A percentile compares a stretch with the other conserved stretches of the same genome.
These are phyloP conservation scores for Clarias fuscus DNA, from an alignment of 2,797 vertebrate species.

Conservation along the genomic window DNA sequence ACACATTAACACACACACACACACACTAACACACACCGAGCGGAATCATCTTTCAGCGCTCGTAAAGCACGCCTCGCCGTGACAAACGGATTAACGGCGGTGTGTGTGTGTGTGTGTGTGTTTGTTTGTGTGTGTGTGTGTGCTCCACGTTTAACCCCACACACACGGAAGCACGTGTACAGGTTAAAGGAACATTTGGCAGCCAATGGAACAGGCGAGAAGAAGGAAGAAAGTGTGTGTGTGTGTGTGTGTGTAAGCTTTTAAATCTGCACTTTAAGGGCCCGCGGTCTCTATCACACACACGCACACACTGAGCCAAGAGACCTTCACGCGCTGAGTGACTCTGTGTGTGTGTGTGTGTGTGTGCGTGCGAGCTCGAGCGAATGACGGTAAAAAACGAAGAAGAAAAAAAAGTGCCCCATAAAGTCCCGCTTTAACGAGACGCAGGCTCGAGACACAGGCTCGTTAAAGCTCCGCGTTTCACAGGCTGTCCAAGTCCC, in stretches of 20 bases:
- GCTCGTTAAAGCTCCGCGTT: conserved; percentile 52
- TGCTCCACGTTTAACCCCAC: neutral
- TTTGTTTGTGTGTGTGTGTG: neutral
- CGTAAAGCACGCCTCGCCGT: conserved; percentile 57
- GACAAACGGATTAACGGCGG: conserved; percentile 58
- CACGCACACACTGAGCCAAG: neutral
- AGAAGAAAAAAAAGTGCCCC: conserved; percentile 36
- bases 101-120: conserved; percentile 14
- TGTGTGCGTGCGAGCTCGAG: conserved; percentile 44
- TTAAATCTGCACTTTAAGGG: conserved; percentile 58
- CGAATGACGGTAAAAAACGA: conserved; percentile 31
- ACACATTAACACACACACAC: conserved; percentile 19
- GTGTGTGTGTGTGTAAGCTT: conserved; percentile 43
- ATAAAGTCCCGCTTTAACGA: conserved; percentile 62
- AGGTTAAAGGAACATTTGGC: conserved; percentile 52
- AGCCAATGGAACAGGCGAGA: conserved; percentile 22
- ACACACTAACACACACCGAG: conserved; percentile 24
- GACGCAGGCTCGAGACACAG: conserved; percentile 54
- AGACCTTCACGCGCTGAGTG: conserved; percentile 16
- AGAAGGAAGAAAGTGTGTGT: conserved; percentile 6
- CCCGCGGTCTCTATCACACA: conserved; percentile 28
- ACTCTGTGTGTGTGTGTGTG: conserved; percentile 5
- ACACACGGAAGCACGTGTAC: neutral
- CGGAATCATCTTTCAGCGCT: conserved; percentile 59
- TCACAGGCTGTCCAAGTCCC: conserved; percentile 7